Evolutionary conservation across 2,888 invertebrate species (phyloP).

Genomic region (Drosophila anomalipes): DNA sequence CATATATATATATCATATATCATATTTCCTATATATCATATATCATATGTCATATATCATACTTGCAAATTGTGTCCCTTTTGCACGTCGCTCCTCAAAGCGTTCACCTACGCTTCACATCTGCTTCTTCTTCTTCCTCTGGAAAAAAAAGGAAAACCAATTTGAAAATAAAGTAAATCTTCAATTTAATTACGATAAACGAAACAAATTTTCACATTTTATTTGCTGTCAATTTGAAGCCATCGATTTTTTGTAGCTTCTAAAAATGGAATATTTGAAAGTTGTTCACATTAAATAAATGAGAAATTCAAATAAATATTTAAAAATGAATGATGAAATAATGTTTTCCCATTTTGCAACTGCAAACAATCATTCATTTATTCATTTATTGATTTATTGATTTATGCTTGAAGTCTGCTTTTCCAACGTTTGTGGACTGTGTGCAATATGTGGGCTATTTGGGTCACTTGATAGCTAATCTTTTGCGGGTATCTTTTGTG

Average conservation of each 20-base stretch:
- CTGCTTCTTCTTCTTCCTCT: background rate
- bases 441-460: background rate
- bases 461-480: constrained; percentile 1
- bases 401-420: background rate
- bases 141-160: background rate
- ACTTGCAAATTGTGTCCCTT: constrained; percentile 19
- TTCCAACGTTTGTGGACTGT: background rate
- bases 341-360: background rate
- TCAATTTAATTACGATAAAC: too few species aligned
- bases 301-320: background rate
- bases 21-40: background rate
- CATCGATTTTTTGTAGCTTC: too few species aligned
- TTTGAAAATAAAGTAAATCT: too few species aligned
- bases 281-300: background rate
- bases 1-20: too few species aligned
- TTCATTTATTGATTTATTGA: background rate
- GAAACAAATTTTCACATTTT: too few species aligned
- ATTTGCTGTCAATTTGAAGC: too few species aligned
- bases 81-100: constrained; percentile 2
- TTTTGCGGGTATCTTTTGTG: constrained; percentile 48
- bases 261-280: too few species aligned
- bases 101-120: background rate
- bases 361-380: too few species aligned
- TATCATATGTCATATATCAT: background rate
- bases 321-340: background rate